Conservation (phyloP, 1,140 invertebrate species). For the Meteorus sp. region DNA sequence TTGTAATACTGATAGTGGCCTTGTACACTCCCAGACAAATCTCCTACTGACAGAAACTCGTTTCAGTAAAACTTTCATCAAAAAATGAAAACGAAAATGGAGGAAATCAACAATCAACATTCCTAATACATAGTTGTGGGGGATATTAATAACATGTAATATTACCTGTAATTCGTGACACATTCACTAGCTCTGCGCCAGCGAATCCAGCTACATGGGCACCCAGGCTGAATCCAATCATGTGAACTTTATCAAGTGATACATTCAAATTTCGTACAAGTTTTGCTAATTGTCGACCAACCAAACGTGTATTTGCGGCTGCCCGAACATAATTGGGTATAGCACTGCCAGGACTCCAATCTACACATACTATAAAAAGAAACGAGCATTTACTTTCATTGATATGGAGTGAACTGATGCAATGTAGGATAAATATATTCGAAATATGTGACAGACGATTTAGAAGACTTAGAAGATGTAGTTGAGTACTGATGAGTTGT, state of each 20-base stretch:
- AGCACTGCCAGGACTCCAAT: constrained; percentile 89
- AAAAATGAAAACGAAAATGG: too few species aligned
- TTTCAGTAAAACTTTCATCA: neutral
- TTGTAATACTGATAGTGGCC: too few species aligned
- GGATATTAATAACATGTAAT: too few species aligned
- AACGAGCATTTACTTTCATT: too few species aligned
- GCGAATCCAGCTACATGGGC: constrained; percentile 94
- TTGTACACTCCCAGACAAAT: too few species aligned
- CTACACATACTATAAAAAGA: constrained; percentile 85
- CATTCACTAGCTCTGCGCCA: constrained; percentile 79
- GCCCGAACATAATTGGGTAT: constrained; percentile 93
- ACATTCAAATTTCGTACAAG: constrained; percentile 63
- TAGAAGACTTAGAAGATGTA: too few species aligned
- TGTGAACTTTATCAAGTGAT: constrained; percentile 71
- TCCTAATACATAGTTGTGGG: too few species aligned
- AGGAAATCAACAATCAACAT: too few species aligned
- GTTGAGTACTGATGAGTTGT: neutral
- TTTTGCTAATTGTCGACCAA: constrained; percentile 86
- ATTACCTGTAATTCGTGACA: constrained; percentile 84
- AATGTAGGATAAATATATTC: too few species aligned
- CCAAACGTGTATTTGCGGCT: constrained; percentile 88
- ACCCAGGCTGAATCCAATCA: constrained; percentile 90
- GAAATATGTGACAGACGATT: too few species aligned
- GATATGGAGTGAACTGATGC: too few species aligned
- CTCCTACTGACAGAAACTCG: neutral